Conservation (phyloP, 2,113 vertebrate genomes). For the Muntiacus muntjak region DNA sequence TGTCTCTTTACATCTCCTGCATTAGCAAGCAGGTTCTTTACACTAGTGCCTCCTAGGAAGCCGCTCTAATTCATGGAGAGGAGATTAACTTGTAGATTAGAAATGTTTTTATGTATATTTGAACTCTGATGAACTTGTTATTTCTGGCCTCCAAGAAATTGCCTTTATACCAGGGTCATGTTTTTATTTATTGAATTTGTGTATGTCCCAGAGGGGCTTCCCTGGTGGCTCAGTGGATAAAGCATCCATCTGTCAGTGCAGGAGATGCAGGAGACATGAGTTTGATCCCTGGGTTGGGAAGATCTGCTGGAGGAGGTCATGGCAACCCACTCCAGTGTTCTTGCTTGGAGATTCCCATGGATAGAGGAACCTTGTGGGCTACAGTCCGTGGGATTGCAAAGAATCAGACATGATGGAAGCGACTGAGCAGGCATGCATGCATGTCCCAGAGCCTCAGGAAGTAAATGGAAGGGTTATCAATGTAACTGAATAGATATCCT, state of each 20-base stretch:
- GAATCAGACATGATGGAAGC: neutral
- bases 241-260: neutral
- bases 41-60: neutral
- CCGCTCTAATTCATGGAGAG: neutral
- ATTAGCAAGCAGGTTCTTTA: neutral
- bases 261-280: neutral
- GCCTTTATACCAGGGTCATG: neutral
- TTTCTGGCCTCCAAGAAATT: constrained; percentile 24
- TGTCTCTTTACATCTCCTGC: neutral
- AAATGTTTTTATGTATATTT: constrained; percentile 23
- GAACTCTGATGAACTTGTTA: neutral
- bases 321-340: neutral
- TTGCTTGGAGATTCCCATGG: neutral
- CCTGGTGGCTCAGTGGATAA: neutral
- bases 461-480: neutral
- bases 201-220: neutral
- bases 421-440: neutral
- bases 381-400: neutral
- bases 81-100: neutral
- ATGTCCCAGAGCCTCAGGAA: neutral
- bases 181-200: neutral
- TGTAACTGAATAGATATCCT: neutral
- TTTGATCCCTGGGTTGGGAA: accelerated
- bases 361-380: neutral
- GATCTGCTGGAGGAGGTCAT: neutral